Evolutionary conservation across 2,113 vertebrate genomes (phyloP).

Genomic region (Xyrauchen texanus): DNA sequence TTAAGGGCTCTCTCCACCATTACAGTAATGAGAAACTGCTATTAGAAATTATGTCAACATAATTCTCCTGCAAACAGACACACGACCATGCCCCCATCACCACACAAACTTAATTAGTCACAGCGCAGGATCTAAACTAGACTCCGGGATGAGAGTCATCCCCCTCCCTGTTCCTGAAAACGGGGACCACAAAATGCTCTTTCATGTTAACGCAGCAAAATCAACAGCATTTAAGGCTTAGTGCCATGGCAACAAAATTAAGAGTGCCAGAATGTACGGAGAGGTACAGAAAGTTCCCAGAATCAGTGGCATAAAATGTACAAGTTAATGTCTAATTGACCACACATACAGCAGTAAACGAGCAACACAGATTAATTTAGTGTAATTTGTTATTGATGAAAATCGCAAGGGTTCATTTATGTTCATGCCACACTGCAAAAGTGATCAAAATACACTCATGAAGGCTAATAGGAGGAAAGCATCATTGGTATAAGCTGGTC

Average conservation of each 20-base stretch:
- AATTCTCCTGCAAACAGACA: neutral
- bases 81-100: neutral
- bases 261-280: neutral
- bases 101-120: slow-evolving; percentile 1
- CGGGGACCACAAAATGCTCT: slow-evolving; percentile 3
- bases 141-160: neutral
- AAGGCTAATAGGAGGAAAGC: slow-evolving; percentile 53
- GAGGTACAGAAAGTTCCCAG: neutral
- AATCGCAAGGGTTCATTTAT: slow-evolving; percentile 49
- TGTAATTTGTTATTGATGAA: slow-evolving; percentile 48
- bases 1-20: too few relatives aligned
- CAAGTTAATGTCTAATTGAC: slow-evolving; percentile 1
- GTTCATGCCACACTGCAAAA: slow-evolving; percentile 39
- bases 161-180: neutral
- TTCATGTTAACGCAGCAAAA: slow-evolving; percentile 29
- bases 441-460: slow-evolving; percentile 34
- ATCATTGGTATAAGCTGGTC: slow-evolving; percentile 45
- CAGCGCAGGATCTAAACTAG: slow-evolving; percentile 3
- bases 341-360: slow-evolving; percentile 24
- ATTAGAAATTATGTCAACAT: too few relatives aligned
- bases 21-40: too few relatives aligned
- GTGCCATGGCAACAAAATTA: slow-evolving; percentile 30
- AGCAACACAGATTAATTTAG: slow-evolving; percentile 58
- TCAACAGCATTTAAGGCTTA: neutral
- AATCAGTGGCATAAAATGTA: neutral